Base-by-base conservation (phyloP, 2,797 vertebrate species). In the Taenioides sp. region DNA sequence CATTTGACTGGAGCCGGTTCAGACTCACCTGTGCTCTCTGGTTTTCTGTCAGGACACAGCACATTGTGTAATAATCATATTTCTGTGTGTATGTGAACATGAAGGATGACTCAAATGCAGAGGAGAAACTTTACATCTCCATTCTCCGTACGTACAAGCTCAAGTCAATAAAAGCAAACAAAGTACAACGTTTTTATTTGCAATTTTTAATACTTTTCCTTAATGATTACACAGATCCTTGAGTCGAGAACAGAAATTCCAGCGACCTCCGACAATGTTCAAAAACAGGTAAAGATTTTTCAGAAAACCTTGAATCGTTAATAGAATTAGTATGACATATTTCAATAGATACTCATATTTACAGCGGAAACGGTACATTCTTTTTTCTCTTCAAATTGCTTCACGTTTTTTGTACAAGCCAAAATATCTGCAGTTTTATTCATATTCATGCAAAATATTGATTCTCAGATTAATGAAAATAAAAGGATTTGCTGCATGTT, bases 341-440 rank as follows among this genome's bases (percentile, higher is more conserved):
- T 94, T 97, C 95, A 97, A 95, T 98, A 98, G 97, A 97, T 98
- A 97, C 94, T 94, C 94, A 91, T 92, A 97, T 97, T 93, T 98
- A 98, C 96, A 96, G 96, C 96, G 97, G 95, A 96, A 97, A 97
- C 91, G 92, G 94, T 97, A 98, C 96, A 98, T 99, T 98, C 96
- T 95, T 92, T 94, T 91, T 92, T 85, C 91, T 93, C 93, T 93
- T 94, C 93, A 94, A 93, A 94, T 94, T 93, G 92, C 92, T 91
- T 94, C 92, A 94, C 89, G 90, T 92, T 88, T 74, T 93, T 95
- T 94, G 94, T 95, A 96, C 93, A 96, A 97, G 96, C 96, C 95
- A 95, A 96, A 97, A 97, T 96, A 96, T 95, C 92, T 96, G 94
- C 94, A 93, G 86, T 94, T 92, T 90, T 92, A 90, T 93, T 93